These are phyloP conservation scores for Gymnothorax reevesii DNA, from an alignment of 2,797 vertebrate genomes.

Conservation along the genomic window DNA sequence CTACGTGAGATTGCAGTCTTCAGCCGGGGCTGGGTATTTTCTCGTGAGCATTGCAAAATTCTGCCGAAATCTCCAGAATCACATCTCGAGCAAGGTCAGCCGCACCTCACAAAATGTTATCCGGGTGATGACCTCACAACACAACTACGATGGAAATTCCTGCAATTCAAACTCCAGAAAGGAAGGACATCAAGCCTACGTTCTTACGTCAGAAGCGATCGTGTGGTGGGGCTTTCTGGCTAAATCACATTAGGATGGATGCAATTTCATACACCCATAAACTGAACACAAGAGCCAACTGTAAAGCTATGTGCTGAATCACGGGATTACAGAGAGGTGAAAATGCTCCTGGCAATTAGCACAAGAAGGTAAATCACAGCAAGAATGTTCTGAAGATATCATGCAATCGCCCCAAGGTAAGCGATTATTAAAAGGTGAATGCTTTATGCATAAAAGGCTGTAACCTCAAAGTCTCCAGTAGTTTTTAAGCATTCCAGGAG, in stretches of 20 bases:
- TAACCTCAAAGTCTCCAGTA: neutral
- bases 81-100: slow-evolving; percentile 51
- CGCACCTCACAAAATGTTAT: slow-evolving; percentile 34
- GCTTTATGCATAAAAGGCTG: neutral
- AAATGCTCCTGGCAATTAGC: neutral
- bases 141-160: neutral
- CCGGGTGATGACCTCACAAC: slow-evolving; percentile 13
- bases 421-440: neutral
- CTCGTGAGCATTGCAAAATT: slow-evolving; percentile 35
- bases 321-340: neutral
- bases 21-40: slow-evolving; percentile 67
- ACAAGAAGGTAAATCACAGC: neutral
- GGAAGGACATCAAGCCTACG: neutral
- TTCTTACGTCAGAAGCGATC: neutral
- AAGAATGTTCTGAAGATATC: neutral
- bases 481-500: neutral
- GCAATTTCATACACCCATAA: neutral
- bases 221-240: neutral
- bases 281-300: neutral
- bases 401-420: neutral
- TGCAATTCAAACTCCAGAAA: neutral
- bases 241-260: neutral
- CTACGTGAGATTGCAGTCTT: slow-evolving; percentile 56
- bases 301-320: neutral
- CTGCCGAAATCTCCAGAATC: slow-evolving; percentile 34